phyloP scores from a whole-genome alignment of 1,140 invertebrate species.

The Conopomorpha cramerella region DNA sequence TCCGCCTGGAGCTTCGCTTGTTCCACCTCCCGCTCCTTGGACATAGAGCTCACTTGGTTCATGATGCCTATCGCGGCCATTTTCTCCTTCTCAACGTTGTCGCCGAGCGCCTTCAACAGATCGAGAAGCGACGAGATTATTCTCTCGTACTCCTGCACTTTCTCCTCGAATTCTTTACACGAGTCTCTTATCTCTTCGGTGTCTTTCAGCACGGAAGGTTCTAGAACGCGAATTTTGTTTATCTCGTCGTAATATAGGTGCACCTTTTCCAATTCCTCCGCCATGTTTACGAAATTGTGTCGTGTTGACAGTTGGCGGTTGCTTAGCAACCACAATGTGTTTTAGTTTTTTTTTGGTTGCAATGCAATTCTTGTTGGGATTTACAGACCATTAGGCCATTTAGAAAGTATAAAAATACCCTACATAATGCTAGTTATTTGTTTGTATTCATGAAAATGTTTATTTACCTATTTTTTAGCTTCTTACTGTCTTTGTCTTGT shows the following conservation, averaged over 20 bases:
- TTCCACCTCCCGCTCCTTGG: constrained; percentile 81
- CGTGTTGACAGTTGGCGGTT: neutral
- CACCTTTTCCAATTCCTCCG: constrained; percentile 72
- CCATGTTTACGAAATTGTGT: constrained; percentile 62
- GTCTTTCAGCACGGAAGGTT: constrained; percentile 76
- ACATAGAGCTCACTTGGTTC: no score
- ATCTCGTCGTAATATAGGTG: constrained; percentile 87
- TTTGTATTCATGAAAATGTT: no score
- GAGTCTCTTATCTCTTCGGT: constrained; percentile 80
- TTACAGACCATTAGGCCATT: no score
- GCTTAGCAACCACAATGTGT: no score
- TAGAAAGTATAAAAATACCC: no score
- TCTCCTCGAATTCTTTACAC: constrained; percentile 80
- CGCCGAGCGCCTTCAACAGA: constrained; percentile 71
- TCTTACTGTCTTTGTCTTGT: no score
- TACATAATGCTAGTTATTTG: no score
- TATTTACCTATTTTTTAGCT: no score
- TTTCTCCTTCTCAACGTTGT: constrained; percentile 84
- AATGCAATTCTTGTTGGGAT: no score
- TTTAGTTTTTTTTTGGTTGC: no score
- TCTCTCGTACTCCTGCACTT: constrained; percentile 79
- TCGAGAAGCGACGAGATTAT: constrained; percentile 76
- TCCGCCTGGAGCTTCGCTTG: no score
- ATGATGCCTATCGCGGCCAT: constrained; percentile 85
- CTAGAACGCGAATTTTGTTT: constrained; percentile 81